Evolutionary conservation across 2,113 vertebrate species (phyloP), one percentile per base, ranked within the genome.

Genomic region (Steatornis caripensis): DNA sequence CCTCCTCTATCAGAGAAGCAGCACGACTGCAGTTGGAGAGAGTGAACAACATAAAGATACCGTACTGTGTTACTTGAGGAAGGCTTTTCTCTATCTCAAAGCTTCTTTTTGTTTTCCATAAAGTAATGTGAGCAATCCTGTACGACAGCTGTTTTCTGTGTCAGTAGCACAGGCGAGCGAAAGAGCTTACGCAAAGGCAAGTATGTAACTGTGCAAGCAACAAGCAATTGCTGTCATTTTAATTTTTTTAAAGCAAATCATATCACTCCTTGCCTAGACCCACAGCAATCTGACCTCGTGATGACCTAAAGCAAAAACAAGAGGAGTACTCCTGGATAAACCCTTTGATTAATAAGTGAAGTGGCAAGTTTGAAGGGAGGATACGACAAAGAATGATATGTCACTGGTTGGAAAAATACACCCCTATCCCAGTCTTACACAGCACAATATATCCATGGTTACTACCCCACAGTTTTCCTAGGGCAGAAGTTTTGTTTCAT

Each of bases 141-240:
- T 49, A 34, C 26, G 53, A 69, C 77, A 80, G 89, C 57, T 84
- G 49, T 51, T 94, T 85, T 76, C 61, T 36, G 26, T 72, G 83
- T 92, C 60, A 70, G 58, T 72, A 80, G 57, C 23, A 41, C 39
- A 53, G 65, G 37, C 6, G 0, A 78, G 9, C 8, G 27, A 71
- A 36, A 1, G 1, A 61, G 21, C 15, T 90, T 62, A 39, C 0
- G 0, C 53, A 80, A 32, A 29, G 53, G 24, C 12, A 17, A 82
- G 34, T 37, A 43, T 21, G 11, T 45, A 69, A 66, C 37, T 43
- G 6, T 88, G 43, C 26, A 57, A 82, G 37, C 0, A 0, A 45
- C 26, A 57, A 82, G 37, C 0, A 0, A 45, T 32, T 66, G 37
- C 64, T 95, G 89, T 54, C 3, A 7, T 54, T 91, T 84, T 30